phyloP scores from a whole-genome alignment of 2,888 invertebrate species.

The Byasa hedistus region DNA sequence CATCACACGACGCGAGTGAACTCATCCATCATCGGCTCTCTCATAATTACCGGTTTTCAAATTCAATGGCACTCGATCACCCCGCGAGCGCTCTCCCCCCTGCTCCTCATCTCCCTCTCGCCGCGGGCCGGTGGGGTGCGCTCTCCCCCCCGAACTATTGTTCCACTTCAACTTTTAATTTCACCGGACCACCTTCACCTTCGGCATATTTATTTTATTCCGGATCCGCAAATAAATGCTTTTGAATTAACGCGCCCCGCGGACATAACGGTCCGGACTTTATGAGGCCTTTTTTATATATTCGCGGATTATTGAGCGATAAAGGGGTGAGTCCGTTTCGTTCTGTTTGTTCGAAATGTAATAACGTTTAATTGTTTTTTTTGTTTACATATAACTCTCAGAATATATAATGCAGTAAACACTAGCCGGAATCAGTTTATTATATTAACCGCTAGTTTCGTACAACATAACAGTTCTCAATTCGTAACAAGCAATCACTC shows the following conservation, averaged over 20 bases:
- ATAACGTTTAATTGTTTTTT: not conserved
- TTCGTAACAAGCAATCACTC: too few species aligned
- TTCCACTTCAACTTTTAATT: slow-evolving; percentile 49
- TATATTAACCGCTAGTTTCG: too few species aligned
- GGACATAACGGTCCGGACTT: slow-evolving; percentile 45
- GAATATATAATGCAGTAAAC: too few species aligned
- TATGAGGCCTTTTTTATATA: slow-evolving; percentile 48
- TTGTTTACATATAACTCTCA: not conserved
- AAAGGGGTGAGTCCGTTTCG: slow-evolving; percentile 46
- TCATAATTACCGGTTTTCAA: slow-evolving; percentile 34
- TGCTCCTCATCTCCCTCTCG: too few species aligned
- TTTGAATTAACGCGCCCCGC: slow-evolving; percentile 44
- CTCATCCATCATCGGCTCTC: slow-evolving; percentile 14
- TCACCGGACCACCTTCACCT: slow-evolving; percentile 43
- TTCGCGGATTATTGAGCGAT: slow-evolving; percentile 57
- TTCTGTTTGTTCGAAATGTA: not conserved
- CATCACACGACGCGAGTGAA: not conserved
- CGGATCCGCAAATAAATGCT: slow-evolving; percentile 45
- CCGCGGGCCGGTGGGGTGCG: slow-evolving; percentile 30
- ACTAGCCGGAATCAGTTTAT: too few species aligned
- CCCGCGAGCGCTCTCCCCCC: slow-evolving; percentile 37
- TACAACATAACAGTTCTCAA: too few species aligned
- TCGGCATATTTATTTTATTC: slow-evolving; percentile 44
- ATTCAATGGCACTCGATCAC: slow-evolving; percentile 30
- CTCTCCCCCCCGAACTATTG: slow-evolving; percentile 40